Percentiles rank a stretch among this genome's conserved stretches.
phyloP scores from a whole-genome alignment of 2,797 vertebrate genomes.

The Coregonus sp. region DNA sequence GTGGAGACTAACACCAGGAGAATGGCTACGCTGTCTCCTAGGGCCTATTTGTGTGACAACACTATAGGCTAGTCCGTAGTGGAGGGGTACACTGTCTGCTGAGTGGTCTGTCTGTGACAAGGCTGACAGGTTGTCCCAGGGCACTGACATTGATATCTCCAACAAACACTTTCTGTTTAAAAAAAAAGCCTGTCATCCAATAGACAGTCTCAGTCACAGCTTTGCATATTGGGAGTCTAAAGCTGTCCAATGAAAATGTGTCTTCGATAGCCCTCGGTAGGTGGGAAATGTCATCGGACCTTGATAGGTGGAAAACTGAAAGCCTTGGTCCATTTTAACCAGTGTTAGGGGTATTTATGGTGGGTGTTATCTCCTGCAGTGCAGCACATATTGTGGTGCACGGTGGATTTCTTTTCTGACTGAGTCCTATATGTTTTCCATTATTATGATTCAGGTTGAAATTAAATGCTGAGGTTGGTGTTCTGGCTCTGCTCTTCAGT shows the following conservation, averaged over 20 bases:
- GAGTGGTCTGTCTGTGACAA: background rate
- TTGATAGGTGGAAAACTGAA: background rate
- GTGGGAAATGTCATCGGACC: background rate
- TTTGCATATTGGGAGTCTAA: background rate
- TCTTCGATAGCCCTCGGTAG: background rate
- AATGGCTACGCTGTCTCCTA: background rate
- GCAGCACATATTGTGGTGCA: background rate
- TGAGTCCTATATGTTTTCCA: conserved; percentile 5
- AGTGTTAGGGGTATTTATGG: background rate
- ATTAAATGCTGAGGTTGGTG: conserved; percentile 23
- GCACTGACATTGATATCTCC: background rate
- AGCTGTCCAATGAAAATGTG: background rate
- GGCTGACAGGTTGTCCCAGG: background rate
- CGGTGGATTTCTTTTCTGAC: background rate
- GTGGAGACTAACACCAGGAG: background rate
- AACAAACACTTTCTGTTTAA: background rate
- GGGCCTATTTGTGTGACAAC: background rate
- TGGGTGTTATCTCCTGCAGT: background rate
- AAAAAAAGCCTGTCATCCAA: background rate
- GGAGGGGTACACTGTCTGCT: background rate
- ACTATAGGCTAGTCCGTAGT: background rate
- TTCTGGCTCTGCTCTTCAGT: conserved; percentile 9
- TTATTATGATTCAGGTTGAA: conserved; percentile 32
- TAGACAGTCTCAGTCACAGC: background rate
- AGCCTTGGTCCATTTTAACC: background rate